phyloP scores from a whole-genome alignment of 2,888 invertebrate genomes.

The Trissolcus japonicus region DNA sequence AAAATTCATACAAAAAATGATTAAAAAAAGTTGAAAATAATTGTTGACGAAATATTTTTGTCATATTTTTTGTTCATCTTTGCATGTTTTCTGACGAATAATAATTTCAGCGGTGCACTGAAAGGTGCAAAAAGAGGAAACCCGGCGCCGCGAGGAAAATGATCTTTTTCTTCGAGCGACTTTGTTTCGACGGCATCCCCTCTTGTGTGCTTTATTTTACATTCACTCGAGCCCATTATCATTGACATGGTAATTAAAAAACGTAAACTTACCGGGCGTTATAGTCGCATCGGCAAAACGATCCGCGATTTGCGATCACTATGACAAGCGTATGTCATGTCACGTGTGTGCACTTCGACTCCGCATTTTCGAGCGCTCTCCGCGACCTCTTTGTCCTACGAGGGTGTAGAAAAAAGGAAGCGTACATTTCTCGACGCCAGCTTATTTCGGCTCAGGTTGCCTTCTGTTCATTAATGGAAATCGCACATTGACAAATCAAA shows the following conservation, averaged over 20 bases:
- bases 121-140: constrained; percentile 34
- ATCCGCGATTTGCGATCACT: neutral
- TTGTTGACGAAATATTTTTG: too few relatives aligned
- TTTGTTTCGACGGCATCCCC: constrained; percentile 9
- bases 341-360: constrained; percentile 31
- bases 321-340: constrained; percentile 55
- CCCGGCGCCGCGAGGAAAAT: constrained; percentile 36
- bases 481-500: too few relatives aligned
- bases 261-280: too few relatives aligned
- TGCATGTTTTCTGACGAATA: too few relatives aligned
- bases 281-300: too few relatives aligned
- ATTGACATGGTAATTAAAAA: too few relatives aligned
- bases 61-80: neutral
- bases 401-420: constrained; percentile 6
- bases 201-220: too few relatives aligned
- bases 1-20: too few relatives aligned
- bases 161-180: constrained; percentile 41
- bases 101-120: constrained; percentile 2
- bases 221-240: too few relatives aligned
- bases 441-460: constrained; percentile 21
- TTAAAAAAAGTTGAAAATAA: too few relatives aligned
- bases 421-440: constrained; percentile 10
- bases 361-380: constrained; percentile 19
- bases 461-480: constrained; percentile 9
- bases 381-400: constrained; percentile 11